These are phyloP conservation scores for Sminthurinus signatus DNA, from an alignment of 1,140 invertebrate species.

Conservation along the genomic window DNA sequence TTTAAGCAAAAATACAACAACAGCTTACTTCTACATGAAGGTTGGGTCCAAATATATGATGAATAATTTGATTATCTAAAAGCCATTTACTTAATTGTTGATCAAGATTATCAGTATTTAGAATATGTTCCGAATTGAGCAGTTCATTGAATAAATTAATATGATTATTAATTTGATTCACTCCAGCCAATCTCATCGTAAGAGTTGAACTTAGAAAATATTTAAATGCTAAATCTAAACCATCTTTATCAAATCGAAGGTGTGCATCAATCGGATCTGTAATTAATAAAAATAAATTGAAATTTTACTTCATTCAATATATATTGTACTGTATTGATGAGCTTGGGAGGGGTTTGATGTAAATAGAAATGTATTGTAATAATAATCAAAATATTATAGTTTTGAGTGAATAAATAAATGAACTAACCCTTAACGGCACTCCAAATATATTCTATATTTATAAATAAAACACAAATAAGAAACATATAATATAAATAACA, in stretches of 20 bases:
- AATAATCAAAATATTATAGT: too few relatives aligned
- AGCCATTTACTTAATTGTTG: constrained; percentile 80
- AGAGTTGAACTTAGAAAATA: constrained; percentile 89
- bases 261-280: constrained; percentile 85
- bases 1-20: too few relatives aligned
- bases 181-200: constrained; percentile 82
- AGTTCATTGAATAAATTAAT: constrained; percentile 85
- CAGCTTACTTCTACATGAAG: constrained; percentile 79
- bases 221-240: constrained; percentile 83
- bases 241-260: constrained; percentile 78
- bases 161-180: constrained; percentile 90
- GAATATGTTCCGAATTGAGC: constrained; percentile 74
- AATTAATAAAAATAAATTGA: too few relatives aligned
- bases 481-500: constrained; percentile 8
- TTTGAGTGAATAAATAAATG: too few relatives aligned
- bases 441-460: too few relatives aligned
- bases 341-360: too few relatives aligned
- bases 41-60: constrained; percentile 92
- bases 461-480: constrained; percentile 27
- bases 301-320: constrained; percentile 89
- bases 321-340: too few relatives aligned
- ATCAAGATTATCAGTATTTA: constrained; percentile 74
- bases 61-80: constrained; percentile 82
- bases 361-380: too few relatives aligned
- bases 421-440: too few relatives aligned